Evolutionary conservation across 2,113 vertebrate genomes (phyloP), one percentile per base, ranked within the genome.

Genomic region (Charadrius vociferus): DNA sequence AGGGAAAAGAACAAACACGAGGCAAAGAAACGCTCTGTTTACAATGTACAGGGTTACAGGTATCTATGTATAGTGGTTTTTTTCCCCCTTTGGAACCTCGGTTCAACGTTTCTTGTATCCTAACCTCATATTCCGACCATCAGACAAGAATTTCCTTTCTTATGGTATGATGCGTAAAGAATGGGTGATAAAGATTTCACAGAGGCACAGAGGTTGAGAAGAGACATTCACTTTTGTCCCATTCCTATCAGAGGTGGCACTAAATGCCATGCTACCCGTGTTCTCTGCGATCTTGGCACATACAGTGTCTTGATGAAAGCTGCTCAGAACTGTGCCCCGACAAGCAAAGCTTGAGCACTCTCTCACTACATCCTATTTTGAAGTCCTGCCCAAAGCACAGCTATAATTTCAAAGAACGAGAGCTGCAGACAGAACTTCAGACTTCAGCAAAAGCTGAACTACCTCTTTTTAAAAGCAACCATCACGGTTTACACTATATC

Each of bases 121-220:
- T 34, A 79, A 16, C 32, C 58, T 94, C 82, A 43, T 23, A 15
- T 45, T 50, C 56, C 53, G 49, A 70, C 49, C 41, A 71, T 4
- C 37, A 74, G 53, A 49, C 4, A 65, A 50, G 19, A 27, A 39
- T 18, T 65, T 58, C 59, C 59, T 68, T 81, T 77, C 43, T 77
- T 10, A 10, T 0, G 22, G 63, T 7, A 65, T 19, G 29, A 3
- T 62, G 59, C 43, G 43, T 9, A 21, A 77, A 63, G 61, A 52
- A 63, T 4, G 8, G 0, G 20, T 27, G n/a, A 70, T 0, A 4
- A 17, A 41, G 30, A 32, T 26, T 79, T 61, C 90, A 52, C 22
- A 34, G 26, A 52, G 9, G 36, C 36, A 41, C 39, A 32, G 29
- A 34, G 29, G 36, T 52, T 79, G 39, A 79, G 29, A 39, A 52